Conservation (phyloP, 2,797 vertebrate species). For the Acipenser oxyrinchus region DNA sequence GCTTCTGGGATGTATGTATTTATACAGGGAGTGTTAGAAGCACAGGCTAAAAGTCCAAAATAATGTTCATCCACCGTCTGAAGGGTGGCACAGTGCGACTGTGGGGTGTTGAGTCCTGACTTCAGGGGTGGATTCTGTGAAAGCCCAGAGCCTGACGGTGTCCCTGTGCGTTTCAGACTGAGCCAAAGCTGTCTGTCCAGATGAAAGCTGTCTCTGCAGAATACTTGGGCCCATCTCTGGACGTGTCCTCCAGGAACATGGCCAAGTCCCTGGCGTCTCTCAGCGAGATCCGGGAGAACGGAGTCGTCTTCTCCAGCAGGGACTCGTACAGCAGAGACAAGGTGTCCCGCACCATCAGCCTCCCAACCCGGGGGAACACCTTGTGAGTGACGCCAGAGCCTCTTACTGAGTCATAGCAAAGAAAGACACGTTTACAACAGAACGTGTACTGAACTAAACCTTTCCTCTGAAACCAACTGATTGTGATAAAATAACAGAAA, state of each 20-base stretch:
- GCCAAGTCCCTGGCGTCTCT: slow-evolving; percentile 93
- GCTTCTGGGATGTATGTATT: too few relatives aligned
- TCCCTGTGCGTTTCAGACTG: slow-evolving; percentile 52
- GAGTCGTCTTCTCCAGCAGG: slow-evolving; percentile 63
- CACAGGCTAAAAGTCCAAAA: too few relatives aligned
- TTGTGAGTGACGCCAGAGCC: slow-evolving; percentile 67
- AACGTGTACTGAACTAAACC: too few relatives aligned
- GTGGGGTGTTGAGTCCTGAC: too few relatives aligned
- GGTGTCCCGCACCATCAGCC: slow-evolving; percentile 80
- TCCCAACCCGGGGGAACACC: slow-evolving; percentile 84
- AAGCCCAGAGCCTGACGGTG: background rate
- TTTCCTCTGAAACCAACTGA: too few relatives aligned
- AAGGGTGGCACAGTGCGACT: too few relatives aligned
- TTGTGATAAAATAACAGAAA: too few relatives aligned
- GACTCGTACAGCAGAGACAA: slow-evolving; percentile 74
- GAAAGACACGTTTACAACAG: background rate
- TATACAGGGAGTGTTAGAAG: too few relatives aligned
- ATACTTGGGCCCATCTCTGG: slow-evolving; percentile 78
- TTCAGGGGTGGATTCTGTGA: too few relatives aligned
- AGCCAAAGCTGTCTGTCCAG: slow-evolving; percentile 84
- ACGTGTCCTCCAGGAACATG: slow-evolving; percentile 76
- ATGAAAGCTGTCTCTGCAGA: slow-evolving; percentile 93
- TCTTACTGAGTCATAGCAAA: background rate
- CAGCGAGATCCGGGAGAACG: slow-evolving; percentile 87
- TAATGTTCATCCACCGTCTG: too few relatives aligned